Evolutionary conservation across 2,797 vertebrate genomes (phyloP), one percentile per base, ranked within the genome.

Genomic region (Lutjanus campechanus): DNA sequence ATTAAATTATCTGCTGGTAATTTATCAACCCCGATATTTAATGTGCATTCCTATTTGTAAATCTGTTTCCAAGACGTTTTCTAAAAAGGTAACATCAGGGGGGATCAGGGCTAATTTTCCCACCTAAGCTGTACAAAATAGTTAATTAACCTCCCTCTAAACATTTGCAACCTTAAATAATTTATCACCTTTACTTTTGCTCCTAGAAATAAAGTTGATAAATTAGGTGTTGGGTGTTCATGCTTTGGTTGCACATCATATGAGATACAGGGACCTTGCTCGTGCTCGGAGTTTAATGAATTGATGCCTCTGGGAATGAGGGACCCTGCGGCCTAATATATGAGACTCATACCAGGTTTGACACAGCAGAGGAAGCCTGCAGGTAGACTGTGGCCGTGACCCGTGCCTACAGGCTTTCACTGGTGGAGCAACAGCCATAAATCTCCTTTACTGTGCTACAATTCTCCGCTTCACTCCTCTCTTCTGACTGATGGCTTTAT

Each of bases 381-480:
- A 88, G 82, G 88, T 84, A 84, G 73, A 79, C 83, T 20, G 59
- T 62, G 85, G 88, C 88, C 89, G 1, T 94, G 90, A 91, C 89
- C 89, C 70, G 4, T 62, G 68, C 65, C 83, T 86, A 65, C 61
- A 64, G 83, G 79, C 84, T 86, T 90, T 89, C 88, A 84, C 76
- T 76, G 22, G 82, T 6, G 41, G 54, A 60, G 84, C 81, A 79
- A 73, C 59, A 40, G 49, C 77, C 82, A 84, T 92, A 84, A 93
- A 91, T 94, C 89, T 85, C 64, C 76, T 90, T 91, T 89, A 92
- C 79, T 84, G 85, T 79, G 80, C 83, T 71, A 63, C 85, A 79
- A 76, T 79, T 86, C 87, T 87, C 83, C 11, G 22, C 44, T 79
- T 79, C 13, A 7, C 78, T 83, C 76, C 67, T 13, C 50, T 79